A percentile compares a stretch with the other conserved stretches of the same genome.
Evolutionary conservation across 2,113 vertebrate species (phyloP).

Genomic region (Crotalus tigris): DNA sequence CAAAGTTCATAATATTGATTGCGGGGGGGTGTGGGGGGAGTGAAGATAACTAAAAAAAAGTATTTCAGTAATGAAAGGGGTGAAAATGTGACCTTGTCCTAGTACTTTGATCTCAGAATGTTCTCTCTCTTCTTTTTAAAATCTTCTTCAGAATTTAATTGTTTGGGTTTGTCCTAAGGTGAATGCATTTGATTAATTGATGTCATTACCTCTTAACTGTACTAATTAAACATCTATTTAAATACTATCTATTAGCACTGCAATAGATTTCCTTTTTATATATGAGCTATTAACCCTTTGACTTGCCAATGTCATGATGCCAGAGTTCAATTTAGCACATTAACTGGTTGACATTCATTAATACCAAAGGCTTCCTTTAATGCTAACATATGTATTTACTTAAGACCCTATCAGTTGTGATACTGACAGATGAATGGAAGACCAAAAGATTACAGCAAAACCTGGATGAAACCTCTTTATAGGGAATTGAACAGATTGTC

Average conservation of each 20-base stretch:
- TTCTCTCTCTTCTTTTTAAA: not conserved
- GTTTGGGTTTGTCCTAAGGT: conserved; percentile 55
- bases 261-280: conserved; percentile 44
- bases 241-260: conserved; percentile 43
- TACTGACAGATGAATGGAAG: not conserved
- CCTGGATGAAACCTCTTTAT: not conserved
- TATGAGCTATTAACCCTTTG: conserved; percentile 26
- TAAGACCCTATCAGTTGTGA: not conserved
- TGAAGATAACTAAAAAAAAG: not conserved
- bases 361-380: conserved; percentile 2
- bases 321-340: conserved; percentile 20
- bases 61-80: not conserved
- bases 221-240: conserved; percentile 62
- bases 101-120: conserved; percentile 46
- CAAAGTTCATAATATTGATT: not conserved
- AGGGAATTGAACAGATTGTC: not conserved
- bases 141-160: conserved; percentile 60
- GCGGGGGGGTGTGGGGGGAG: not conserved
- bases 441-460: not conserved
- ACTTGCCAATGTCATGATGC: conserved; percentile 9
- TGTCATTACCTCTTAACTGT: conserved; percentile 62
- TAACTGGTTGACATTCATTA: conserved; percentile 21
- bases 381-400: not conserved
- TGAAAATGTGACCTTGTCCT: conserved; percentile 60
- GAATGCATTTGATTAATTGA: conserved; percentile 70